These are phyloP conservation scores for Lagenorhynchus albirostris DNA, from an alignment of 2,113 vertebrate genomes.

Conservation along the genomic window DNA sequence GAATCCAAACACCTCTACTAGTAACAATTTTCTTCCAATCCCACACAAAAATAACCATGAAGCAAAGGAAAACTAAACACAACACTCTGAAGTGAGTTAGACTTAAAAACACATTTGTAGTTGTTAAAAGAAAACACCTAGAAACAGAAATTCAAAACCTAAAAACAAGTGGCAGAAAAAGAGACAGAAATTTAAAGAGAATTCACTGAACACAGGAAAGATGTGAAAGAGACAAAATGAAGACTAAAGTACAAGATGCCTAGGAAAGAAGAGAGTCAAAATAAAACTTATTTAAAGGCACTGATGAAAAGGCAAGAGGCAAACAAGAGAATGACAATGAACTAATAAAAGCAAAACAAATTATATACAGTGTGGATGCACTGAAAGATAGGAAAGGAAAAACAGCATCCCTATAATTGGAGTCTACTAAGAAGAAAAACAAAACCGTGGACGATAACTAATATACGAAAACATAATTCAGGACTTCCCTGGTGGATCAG, in stretches of 20 bases:
- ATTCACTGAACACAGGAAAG: background rate
- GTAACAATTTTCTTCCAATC: background rate
- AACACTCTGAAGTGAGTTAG: background rate
- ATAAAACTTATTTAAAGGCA: background rate
- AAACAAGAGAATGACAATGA: background rate
- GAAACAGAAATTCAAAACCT: background rate
- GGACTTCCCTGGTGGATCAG: no score
- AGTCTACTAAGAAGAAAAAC: background rate
- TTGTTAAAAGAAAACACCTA: background rate
- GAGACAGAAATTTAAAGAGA: background rate
- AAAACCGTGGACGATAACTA: background rate
- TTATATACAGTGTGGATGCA: background rate
- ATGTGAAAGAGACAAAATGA: background rate
- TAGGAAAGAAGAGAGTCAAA: background rate
- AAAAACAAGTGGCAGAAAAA: background rate
- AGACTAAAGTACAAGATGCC: background rate
- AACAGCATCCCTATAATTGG: background rate
- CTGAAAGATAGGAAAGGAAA: background rate
- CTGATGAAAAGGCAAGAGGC: background rate
- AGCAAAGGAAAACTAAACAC: background rate
- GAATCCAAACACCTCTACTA: background rate
- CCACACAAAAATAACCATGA: background rate
- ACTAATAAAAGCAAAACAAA: background rate
- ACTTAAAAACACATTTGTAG: background rate
- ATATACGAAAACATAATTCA: background rate